Conservation (phyloP, 2,113 vertebrate genomes). For the Arothron firmamentum region DNA sequence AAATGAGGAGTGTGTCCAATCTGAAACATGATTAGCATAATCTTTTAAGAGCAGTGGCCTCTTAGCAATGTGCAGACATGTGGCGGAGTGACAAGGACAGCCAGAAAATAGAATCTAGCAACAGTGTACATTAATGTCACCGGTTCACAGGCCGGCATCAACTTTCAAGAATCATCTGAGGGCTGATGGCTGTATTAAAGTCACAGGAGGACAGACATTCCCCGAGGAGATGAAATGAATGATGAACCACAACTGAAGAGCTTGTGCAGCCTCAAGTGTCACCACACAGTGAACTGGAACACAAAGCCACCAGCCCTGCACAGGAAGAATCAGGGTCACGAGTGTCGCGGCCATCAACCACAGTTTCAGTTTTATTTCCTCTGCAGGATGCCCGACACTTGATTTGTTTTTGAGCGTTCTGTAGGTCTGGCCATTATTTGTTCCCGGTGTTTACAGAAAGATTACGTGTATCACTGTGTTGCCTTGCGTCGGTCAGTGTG, state of each 20-base stretch:
- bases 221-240: slow-evolving; percentile 2
- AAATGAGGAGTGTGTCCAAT: not conserved
- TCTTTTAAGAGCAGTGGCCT: not conserved
- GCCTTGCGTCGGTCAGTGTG: too few species aligned
- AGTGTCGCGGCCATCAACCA: not conserved
- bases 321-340: not conserved
- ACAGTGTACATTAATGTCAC: not conserved
- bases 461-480: too few species aligned
- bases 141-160: not conserved
- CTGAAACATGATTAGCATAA: not conserved
- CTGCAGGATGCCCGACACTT: not conserved
- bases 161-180: not conserved
- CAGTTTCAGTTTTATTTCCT: not conserved
- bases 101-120: not conserved
- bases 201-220: not conserved
- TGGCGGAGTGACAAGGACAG: not conserved
- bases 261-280: slow-evolving; percentile 8
- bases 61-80: not conserved
- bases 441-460: too few species aligned
- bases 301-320: not conserved
- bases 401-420: too few species aligned
- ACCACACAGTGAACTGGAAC: not conserved
- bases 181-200: not conserved
- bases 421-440: too few species aligned
- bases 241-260: slow-evolving; percentile 2